Base-by-base conservation (phyloP, 1,140 invertebrate species). In the Trigoniulus corallinus region DNA sequence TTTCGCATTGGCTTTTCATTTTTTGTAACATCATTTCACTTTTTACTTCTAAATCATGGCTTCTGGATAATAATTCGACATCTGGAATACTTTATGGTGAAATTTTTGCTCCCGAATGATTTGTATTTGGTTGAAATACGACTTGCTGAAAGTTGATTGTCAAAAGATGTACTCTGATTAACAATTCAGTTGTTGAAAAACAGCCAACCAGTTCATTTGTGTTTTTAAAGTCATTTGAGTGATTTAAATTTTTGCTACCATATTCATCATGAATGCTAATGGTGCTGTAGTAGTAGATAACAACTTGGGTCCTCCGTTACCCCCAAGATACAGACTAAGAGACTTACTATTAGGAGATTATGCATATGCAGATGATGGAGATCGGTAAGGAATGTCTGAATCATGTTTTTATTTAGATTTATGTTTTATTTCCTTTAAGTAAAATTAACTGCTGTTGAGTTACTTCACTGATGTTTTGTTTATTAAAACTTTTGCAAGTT, bases 281-380 rank as follows among this genome's bases (percentile, higher is more conserved):
- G 45, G 25, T 3, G 23, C 45, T 3, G 25, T 22, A 3, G 47
- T 21, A n/a, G n/a, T n/a, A n/a, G n/a, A n/a, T 21, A 44, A 44
- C 21, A 21, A 10, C 42, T 12, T 48, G 18, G 42, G 21, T 1
- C 61, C 62, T n/a, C 65, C 64, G 2, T 52, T 72, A 22, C 69
- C 68, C 1, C 74, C 78, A 2, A 64, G 82, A 53, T 84, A 84
- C 67, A 74, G 81, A 25, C 76, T 85, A 55, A 72, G 82, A 47
- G 81, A 85, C 68, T 73, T 85, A 53, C 75, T 85, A 52, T 70
- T 81, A 55, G 82, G 82, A 37, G 82, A 84, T 65, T 82, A 79
- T 59, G 79, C 78, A 22, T 80, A 80, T 64, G 78, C 78, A 60
- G 81, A 83, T 59, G 80, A 83, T 55, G 80, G 80, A 2, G 76